These are phyloP conservation scores for Zygogramma bicolorata DNA, from an alignment of 2,888 invertebrate species.

Conservation along the genomic window DNA sequence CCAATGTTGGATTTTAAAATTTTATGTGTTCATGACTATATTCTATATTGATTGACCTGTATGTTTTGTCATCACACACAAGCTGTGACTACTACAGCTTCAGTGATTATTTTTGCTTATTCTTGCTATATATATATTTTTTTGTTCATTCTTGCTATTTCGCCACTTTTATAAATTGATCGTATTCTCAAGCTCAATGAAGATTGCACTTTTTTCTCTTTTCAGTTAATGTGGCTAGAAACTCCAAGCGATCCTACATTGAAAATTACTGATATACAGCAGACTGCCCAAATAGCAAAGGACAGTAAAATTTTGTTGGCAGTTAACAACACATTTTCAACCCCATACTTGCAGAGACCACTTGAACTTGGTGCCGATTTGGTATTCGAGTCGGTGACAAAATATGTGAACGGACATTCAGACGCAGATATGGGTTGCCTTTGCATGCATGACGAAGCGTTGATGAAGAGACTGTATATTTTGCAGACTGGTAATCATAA, in stretches of 20 bases:
- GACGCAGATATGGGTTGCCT: constrained; percentile 53
- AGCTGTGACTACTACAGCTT: no score
- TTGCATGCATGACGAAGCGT: constrained; percentile 42
- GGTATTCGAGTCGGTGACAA: constrained; percentile 52
- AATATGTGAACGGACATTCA: constrained; percentile 56
- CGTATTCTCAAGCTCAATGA: no score
- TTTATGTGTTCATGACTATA: no score
- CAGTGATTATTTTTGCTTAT: no score
- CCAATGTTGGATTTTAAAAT: no score
- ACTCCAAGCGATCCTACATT: constrained; percentile 91
- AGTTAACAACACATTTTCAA: constrained; percentile 51
- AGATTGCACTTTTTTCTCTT: constrained; percentile 15
- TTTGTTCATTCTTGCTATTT: no score
- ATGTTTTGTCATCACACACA: no score
- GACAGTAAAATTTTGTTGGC: constrained; percentile 52
- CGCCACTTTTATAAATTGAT: no score
- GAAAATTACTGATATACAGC: constrained; percentile 84
- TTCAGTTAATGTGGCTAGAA: constrained; percentile 87
- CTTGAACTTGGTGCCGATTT: constrained; percentile 54
- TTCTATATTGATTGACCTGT: no score
- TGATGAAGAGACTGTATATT: constrained; percentile 68
- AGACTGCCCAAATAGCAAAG: constrained; percentile 73
- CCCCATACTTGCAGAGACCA: constrained; percentile 53
- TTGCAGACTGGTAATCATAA: constrained; percentile 23
- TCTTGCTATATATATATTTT: no score